A percentile compares a stretch with the other conserved stretches of the same genome.
Conservation (phyloP, 2,888 invertebrate genomes). For the Barypeithes pellucidus region DNA sequence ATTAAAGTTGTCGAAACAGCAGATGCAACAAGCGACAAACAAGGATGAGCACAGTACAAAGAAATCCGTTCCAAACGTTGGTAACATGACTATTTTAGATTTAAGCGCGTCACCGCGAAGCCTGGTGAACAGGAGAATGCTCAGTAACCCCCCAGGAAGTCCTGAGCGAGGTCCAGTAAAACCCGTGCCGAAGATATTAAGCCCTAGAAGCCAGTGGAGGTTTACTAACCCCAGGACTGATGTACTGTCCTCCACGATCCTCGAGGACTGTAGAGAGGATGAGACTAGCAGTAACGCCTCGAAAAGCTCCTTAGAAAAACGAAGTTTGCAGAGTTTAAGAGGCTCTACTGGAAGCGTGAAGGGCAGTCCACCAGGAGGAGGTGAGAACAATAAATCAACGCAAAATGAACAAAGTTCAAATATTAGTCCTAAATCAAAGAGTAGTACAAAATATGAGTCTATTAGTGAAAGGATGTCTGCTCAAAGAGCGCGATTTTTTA, state of each 20-base stretch:
- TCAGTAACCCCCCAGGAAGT: constrained; percentile 73
- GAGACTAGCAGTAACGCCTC: constrained; percentile 77
- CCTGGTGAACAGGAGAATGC: constrained; percentile 76
- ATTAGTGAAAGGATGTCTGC: constrained; percentile 74
- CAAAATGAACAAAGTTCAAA: constrained; percentile 6
- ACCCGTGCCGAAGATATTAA: constrained; percentile 75
- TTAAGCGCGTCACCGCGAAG: constrained; percentile 82
- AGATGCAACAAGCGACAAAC: constrained; percentile 61
- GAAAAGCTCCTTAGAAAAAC: constrained; percentile 69
- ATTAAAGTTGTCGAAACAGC: constrained; percentile 79
- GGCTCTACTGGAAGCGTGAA: constrained; percentile 52
- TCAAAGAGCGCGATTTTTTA: constrained; percentile 77
- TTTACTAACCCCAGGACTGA: constrained; percentile 85
- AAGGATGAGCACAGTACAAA: constrained; percentile 8
- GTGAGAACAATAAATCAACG: neutral
- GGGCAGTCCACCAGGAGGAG: constrained; percentile 30
- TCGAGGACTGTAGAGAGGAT: constrained; percentile 88
- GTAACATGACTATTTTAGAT: constrained; percentile 79
- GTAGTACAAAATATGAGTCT: constrained; percentile 54
- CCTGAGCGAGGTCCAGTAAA: constrained; percentile 66
- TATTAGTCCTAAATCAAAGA: constrained; percentile 21
- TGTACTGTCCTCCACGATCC: constrained; percentile 89
- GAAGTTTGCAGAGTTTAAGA: constrained; percentile 40
- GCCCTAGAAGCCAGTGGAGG: constrained; percentile 82
- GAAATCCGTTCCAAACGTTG: constrained; percentile 56